phyloP scores from a whole-genome alignment of 2,888 invertebrate species.

The Metacarcinus magister region DNA sequence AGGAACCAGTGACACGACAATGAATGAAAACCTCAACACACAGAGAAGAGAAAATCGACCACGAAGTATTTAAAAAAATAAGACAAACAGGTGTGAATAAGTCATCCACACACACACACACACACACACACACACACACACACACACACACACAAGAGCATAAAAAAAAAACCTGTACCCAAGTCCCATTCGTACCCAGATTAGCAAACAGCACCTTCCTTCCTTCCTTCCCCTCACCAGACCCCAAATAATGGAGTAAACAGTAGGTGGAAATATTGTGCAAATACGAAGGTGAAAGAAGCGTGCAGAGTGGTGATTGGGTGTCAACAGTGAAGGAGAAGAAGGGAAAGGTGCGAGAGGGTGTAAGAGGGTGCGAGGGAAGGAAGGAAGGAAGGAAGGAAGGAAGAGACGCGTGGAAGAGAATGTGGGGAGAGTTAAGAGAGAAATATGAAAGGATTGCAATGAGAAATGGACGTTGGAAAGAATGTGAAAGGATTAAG shows the following conservation, averaged over 20 bases:
- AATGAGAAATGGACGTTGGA: too few species aligned
- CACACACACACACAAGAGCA: background rate
- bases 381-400: too few species aligned
- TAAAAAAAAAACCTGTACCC: background rate
- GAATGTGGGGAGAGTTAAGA: background rate
- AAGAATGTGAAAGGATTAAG: too few species aligned
- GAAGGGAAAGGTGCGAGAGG: background rate
- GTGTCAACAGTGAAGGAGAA: background rate
- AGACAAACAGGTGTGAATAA: background rate
- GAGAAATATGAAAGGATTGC: too few species aligned
- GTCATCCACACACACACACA: background rate
- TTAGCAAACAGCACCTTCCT: conserved; percentile 6
- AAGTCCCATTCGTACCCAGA: conserved; percentile 9
- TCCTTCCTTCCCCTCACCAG: background rate
- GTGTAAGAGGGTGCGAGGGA: background rate
- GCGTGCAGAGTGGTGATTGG: background rate
- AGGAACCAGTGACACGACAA: background rate
- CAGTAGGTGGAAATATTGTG: background rate
- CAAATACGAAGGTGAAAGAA: background rate
- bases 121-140: background rate
- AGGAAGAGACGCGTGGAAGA: too few species aligned
- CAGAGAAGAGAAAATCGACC: background rate
- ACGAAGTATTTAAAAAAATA: background rate
- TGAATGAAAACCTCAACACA: background rate
- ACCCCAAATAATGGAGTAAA: conserved; percentile 26